Evolutionary conservation across 2,113 vertebrate species (phyloP), one percentile per base, ranked within the genome.

Genomic region (Myrmophylax atrothorax): DNA sequence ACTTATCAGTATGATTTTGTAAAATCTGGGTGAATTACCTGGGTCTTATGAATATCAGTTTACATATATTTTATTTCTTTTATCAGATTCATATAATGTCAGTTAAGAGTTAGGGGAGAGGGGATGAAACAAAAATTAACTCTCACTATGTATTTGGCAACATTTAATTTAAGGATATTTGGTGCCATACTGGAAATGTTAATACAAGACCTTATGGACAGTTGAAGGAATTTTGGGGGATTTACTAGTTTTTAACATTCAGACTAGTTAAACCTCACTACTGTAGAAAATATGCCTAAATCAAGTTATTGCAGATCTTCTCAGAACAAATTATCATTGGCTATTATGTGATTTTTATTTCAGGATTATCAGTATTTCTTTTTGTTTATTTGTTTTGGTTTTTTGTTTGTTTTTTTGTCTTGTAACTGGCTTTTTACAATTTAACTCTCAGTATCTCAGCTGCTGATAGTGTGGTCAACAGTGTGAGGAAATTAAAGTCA

Each of bases 401-500:
- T 13, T 14, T 42, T 42, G 40, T 13, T n/a, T n/a, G 10, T 40
- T 17, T n/a, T 74, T 26, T 49, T 10, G 1, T 53, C n/a, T 47
- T 1, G 0, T 67, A 16, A 33, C 14, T 49, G 23, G 1, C 3
- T 53, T 93, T 91, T 83, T 53, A 23, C 7, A 0, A 0, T 59
- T 86, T 74, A 66, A 56, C 3, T 67, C 28, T 78, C 8, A 4
- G 6, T 38, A 44, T 50, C 5, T 50, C 52, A 40, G 1, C 19
- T 69, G 10, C 8, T 89, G 22, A 67, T 63, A 63, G 8, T 42
- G 5, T 47, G 4, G 31, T 78, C 38, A 83, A 63, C 17, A 64
- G 11, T n/a, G 14, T 56, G 17, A 64, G 26, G 24, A 68, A 92
- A 59, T 58, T 35, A 67, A 83, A 70, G 8, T 44, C 7, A 6